Evolutionary conservation across 2,797 vertebrate genomes (phyloP), one percentile per base, ranked within the genome.

Genomic region (Monodelphis domestica): DNA sequence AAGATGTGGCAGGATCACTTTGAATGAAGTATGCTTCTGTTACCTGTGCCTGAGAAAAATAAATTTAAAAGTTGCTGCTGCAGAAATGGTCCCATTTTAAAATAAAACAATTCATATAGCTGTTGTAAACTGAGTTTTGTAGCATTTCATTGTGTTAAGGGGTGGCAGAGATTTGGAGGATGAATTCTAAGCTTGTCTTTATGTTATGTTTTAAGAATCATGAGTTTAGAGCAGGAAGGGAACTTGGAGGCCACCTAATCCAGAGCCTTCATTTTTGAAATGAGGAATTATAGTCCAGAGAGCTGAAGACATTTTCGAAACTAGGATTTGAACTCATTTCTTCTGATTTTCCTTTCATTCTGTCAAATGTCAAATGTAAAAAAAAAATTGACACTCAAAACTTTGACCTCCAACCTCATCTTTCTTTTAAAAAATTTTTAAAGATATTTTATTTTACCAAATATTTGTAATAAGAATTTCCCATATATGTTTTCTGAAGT

Each of bases 21-120:
- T 84, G 91, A 89, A 15, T 26, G 89, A 63, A 54, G 12, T 15
- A 5, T 56, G 52, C 45, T 92, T 53, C 1, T 28, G 52, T 10
- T 54, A 50, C 70, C 91, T 94, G 15, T 38, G 88, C 88, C 96
- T 94, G 28, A 57, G 17, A 89, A 57, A 88, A 95, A 53, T 53
- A 93, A 11, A 63, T 1, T 21, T 70, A 14, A 17, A 24, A 90
- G 54, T 88, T 91, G 7, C 15, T 12, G 24, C 15, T 12, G 24
- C 38, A 50, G 70, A 84, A 45, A 84, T 26, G 26, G 28, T 87
- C n/a, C 89, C 0, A 30, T 95, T 91, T 92, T 1, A 51, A 94
- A 93, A n/a, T 45, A 57, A 38, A 88, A 56, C 5, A 96, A 45
- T 59, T 53, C 5, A 0, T 38, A 87, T 45, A 70, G 21, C 59